Evolutionary conservation across 2,888 invertebrate genomes (phyloP), one percentile per base, ranked within the genome.

Genomic region (Stenotaenia linearis): DNA sequence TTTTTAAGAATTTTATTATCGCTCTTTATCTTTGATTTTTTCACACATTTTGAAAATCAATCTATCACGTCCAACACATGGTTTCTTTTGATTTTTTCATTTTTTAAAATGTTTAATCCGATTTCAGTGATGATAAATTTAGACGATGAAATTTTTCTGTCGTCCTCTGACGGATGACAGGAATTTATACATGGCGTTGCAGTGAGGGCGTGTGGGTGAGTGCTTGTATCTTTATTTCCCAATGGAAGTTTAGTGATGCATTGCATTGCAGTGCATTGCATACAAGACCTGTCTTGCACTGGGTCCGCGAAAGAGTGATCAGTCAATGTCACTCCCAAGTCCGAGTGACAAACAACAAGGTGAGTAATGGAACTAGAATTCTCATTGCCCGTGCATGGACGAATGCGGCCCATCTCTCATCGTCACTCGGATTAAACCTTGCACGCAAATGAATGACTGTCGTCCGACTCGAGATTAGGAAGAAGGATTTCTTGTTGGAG

Each of bases 291-390:
- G 61, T 61, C 61, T 23, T 25, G 61, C 15, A 25, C 23, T 9
- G 25, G 61, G 9, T 25, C 28, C 25, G 61, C 61, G 61, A 61
- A 61, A 61, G 61, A 61, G 61, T 61, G 61, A 61, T 61, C 61
- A 61, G 25, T 61, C 61, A 61, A 7, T 61, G 61, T 61, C 61
- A 61, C 61, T 61, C 25, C n/a, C 61, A 61, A 25, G 61, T 61
- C 61, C 61, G 61, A 61, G 61, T 61, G 61, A 61, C 61, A 61
- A 61, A 61, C 61, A 61, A 61, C 61, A 61, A 61, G 61, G 61
- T 61, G 61, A 61, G 61, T 61, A 61, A 61, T 61, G 61, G 61
- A 61, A 25, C 28, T 28, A 61, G 61, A 61, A 23, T 61, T 61
- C 61, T 25, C 61, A 61, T 61, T 61, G 23, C 23, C 61, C 61